Conservation (phyloP, 2,797 vertebrate species). For the Malacoraja senta region DNA sequence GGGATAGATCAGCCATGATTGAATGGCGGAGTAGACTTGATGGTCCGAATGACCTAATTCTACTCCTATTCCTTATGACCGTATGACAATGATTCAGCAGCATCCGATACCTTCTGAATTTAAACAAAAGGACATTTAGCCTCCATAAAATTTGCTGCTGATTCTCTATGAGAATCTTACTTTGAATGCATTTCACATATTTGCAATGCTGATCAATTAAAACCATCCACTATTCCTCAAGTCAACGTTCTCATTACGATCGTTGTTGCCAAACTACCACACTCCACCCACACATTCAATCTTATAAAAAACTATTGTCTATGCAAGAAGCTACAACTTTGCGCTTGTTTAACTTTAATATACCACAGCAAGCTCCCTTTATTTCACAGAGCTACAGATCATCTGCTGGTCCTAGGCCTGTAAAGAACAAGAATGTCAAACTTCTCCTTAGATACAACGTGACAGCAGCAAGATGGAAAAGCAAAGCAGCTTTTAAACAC, state of each 20-base stretch:
- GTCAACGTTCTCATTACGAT: too few species aligned
- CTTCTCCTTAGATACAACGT: neutral
- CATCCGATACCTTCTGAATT: neutral
- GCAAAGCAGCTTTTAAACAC: neutral
- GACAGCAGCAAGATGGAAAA: slow-evolving; percentile 1
- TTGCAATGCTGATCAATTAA: neutral
- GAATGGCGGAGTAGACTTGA: too few species aligned
- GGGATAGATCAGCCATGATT: too few species aligned
- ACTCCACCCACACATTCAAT: neutral
- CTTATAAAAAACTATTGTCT: neutral
- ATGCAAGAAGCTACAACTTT: neutral
- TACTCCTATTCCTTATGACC: too few species aligned
- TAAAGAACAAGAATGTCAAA: neutral
- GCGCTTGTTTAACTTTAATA: neutral
- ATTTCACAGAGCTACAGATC: neutral
- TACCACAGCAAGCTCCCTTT: neutral
- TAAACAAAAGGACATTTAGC: neutral
- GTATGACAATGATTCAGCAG: neutral
- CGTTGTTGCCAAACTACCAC: too few species aligned
- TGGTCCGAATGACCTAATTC: too few species aligned
- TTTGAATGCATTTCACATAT: neutral
- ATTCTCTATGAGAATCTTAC: neutral
- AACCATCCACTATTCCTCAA: neutral
- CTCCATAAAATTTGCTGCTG: neutral
- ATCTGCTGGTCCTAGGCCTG: neutral